A percentile compares a stretch with the other conserved stretches of the same genome.
Conservation (phyloP, 37 sponge, comb jelly and placozoan species). For the Haliclona indistincta region DNA sequence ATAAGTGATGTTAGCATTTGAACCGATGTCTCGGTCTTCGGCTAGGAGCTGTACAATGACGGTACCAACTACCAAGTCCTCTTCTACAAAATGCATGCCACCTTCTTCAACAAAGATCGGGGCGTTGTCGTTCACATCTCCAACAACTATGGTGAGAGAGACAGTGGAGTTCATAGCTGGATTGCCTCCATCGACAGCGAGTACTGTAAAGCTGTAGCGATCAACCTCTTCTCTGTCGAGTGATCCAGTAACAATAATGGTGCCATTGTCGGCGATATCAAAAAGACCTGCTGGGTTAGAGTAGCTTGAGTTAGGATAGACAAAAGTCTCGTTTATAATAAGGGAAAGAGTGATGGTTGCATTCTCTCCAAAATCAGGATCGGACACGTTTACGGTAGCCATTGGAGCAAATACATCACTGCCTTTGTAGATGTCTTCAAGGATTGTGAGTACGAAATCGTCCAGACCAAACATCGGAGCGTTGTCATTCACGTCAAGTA, state of each 20-base stretch:
- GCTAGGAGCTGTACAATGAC: conserved; percentile 39
- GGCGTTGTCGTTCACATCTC: conserved; percentile 46
- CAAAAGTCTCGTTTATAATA: too few species aligned
- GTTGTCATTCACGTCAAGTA: conserved; percentile 73
- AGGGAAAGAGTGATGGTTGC: conserved; percentile 15
- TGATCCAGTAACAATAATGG: conserved; percentile 11
- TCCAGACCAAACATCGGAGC: conserved; percentile 31
- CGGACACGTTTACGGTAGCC: conserved; percentile 7
- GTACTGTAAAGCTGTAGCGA: conserved; percentile 32
- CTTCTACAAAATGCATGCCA: conserved; percentile 23
- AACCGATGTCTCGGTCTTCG: conserved; percentile 59
- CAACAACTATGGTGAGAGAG: conserved; percentile 18
- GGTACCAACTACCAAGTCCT: conserved; percentile 31
- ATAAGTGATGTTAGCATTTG: conserved; percentile 48
- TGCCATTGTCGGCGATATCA: conserved; percentile 18
- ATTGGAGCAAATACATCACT: neutral
- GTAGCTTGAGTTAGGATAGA: too few species aligned
- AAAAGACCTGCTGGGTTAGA: neutral
- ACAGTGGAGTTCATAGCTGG: conserved; percentile 2
- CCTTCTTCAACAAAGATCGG: conserved; percentile 40
- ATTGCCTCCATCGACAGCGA: conserved; percentile 47
- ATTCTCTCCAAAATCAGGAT: conserved; percentile 58
- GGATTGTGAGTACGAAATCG: conserved; percentile 8
- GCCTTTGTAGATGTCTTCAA: conserved; percentile 21
- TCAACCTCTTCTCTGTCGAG: conserved; percentile 66